Conservation (phyloP, 2,888 invertebrate species). For the Xestia xanthographa region DNA sequence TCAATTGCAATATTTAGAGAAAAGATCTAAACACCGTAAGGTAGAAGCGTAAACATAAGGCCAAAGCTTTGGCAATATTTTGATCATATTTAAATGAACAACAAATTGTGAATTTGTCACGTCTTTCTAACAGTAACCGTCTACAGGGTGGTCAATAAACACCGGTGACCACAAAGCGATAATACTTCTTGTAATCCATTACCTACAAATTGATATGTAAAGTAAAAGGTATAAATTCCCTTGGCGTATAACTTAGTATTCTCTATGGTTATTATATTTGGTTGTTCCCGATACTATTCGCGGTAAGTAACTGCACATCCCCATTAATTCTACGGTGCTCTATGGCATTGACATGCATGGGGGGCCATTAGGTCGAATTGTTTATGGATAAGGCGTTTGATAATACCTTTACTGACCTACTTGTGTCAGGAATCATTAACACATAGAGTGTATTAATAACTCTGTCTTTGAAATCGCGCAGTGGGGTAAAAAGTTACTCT, state of each 20-base stretch:
- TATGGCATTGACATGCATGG: slow-evolving; percentile 66
- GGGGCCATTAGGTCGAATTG: slow-evolving; percentile 57
- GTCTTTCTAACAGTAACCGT: not conserved
- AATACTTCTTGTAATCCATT: slow-evolving; percentile 33
- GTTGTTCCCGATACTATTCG: slow-evolving; percentile 42
- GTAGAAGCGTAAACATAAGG: not conserved
- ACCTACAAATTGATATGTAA: slow-evolving; percentile 41
- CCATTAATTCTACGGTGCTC: slow-evolving; percentile 61
- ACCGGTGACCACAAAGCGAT: slow-evolving; percentile 16
- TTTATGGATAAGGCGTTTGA: slow-evolving; percentile 62
- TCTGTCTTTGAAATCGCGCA: not conserved
- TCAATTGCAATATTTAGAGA: no score
- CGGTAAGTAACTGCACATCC: slow-evolving; percentile 55
- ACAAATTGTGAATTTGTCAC: slow-evolving; percentile 1
- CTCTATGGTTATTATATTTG: slow-evolving; percentile 49
- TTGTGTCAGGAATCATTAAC: not conserved
- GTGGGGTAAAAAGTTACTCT: not conserved
- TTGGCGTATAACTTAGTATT: slow-evolving; percentile 49
- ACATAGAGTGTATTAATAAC: not conserved
- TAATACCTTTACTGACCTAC: slow-evolving; percentile 44
- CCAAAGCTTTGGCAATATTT: not conserved
- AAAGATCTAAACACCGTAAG: no score
- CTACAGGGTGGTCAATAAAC: slow-evolving; percentile 9
- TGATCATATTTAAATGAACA: not conserved
- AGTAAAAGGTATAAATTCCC: slow-evolving; percentile 48